Evolutionary conservation across 2,888 invertebrate species (phyloP), one percentile per base, ranked within the genome.

Genomic region (Timema cristinae): DNA sequence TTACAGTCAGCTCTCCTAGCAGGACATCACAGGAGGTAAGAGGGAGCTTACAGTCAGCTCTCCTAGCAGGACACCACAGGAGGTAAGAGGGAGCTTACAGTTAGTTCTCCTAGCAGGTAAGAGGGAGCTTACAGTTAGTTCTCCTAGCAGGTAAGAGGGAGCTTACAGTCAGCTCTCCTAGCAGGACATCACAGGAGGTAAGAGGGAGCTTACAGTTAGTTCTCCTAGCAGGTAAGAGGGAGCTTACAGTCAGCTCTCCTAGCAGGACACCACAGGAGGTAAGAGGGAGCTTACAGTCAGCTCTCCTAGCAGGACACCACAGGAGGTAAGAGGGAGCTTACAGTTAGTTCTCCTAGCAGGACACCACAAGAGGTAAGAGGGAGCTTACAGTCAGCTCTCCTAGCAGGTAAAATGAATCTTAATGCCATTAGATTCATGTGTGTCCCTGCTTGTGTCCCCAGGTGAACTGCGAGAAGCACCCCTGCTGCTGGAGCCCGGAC

Each of bases 401-500:
- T 54, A 54, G 54, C 54, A 13, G 32, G 32, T 32, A 4, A 32
- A 4, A 32, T 1, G 32, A 32, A 32, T 32, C 32, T 32, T 32
- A 32, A 32, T 32, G 1, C 32, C 32, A 2, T 32, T 32, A 32
- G 32, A 32, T 1, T 32, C 32, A 32, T 32, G 32, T 32, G 32
- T 32, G 32, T 32, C 32, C 32, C 32, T 32, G 32, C 32, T 32
- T 4, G 11, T n/a, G 47, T 76, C 83, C 84, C 56, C 83, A 94
- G 94, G 86, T 89, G 78, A 91, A 91, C 75, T 94, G 94, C 78
- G 91, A 93, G 77, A 88, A 87, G 69, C 88, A 91, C 73, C 93
- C 94, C 0, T 91, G 88, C 85, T 93, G 61, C 91, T 94, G 75
- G 91, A 92, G 69, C 78, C 93, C 91, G 0, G 88, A 89, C 87